Evolutionary conservation across 2,113 vertebrate species (phyloP).

Genomic region (Toxotes chatareus): DNA sequence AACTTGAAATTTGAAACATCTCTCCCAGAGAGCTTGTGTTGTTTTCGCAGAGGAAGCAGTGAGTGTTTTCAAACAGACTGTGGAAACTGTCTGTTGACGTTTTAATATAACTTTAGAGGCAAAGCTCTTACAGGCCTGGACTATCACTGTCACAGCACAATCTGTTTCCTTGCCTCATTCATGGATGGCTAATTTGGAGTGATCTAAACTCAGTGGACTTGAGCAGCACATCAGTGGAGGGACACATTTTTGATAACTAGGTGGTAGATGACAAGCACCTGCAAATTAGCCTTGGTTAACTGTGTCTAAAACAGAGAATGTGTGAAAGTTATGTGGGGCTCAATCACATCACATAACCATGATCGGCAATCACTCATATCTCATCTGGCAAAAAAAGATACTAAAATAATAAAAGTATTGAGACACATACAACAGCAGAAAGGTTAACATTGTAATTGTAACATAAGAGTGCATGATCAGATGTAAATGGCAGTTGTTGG

Average conservation of each 20-base stretch:
- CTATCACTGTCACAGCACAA: constrained; percentile 7
- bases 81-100: constrained; percentile 26
- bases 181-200: neutral
- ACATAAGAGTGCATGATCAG: neutral
- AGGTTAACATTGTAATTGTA: neutral
- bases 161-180: constrained; percentile 14
- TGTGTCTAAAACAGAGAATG: neutral
- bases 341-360: neutral
- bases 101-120: constrained; percentile 22
- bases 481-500: neutral
- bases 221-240: neutral
- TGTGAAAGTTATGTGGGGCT: neutral
- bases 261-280: too few species aligned
- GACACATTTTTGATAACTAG: too few species aligned
- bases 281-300: neutral
- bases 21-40: constrained; percentile 4
- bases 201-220: neutral
- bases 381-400: neutral
- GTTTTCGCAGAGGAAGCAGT: constrained; percentile 38
- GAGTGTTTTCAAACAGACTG: constrained; percentile 49
- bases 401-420: neutral
- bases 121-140: constrained; percentile 9
- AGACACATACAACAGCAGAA: neutral
- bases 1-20: constrained; percentile 47
- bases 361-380: neutral